Base-by-base conservation (phyloP, 2,797 vertebrate genomes). In the Karalla daura region DNA sequence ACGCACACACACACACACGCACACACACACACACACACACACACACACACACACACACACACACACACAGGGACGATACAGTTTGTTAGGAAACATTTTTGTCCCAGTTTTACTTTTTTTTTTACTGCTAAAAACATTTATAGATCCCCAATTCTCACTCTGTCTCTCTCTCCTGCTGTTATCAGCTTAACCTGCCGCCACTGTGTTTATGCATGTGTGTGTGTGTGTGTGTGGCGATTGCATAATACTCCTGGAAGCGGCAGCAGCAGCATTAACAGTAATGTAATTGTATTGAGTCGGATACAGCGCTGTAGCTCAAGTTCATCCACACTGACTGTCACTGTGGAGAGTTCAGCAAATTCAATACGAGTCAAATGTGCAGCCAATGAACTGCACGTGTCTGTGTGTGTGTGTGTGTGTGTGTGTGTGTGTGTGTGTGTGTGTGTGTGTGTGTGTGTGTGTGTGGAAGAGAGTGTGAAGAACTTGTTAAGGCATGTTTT, bases 121-220 rank as follows among this genome's bases (percentile, higher is more conserved):
- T 70, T 54, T 39, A 7, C 32, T 58, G 43, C 50, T 59, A 6
- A 58, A 76, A 70, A 70, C 75, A 75, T 75, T 80, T 54, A 76
- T 54, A 71, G 59, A 74, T 74, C 32, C 71, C 73, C 69, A 66
- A 43, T 70, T 61, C 28, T 30, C 28, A n/a, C 54, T 64, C 59
- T 35, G 33, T 51, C 35, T 64, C 40, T 81, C 25, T 63, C 55
- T 70, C 63, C 63, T 53, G 75, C 69, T 88, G 77, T 71, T 77
- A 82, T 72, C 83, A 75, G 78, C 41, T 88, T 85, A 85, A 86
- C 78, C 76, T 84, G 62, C 40, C 33, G 5, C 28, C 46, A 14
- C 70, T 70, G 30, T 70, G 32, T 60, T 43, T 63, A 40, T 46
- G 59, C 63, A 69, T 49, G 51, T 49, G 63, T 64, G 63, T 63